Conservation (phyloP, 2,888 invertebrate species). For the Dorcus parallelipipedus region DNA sequence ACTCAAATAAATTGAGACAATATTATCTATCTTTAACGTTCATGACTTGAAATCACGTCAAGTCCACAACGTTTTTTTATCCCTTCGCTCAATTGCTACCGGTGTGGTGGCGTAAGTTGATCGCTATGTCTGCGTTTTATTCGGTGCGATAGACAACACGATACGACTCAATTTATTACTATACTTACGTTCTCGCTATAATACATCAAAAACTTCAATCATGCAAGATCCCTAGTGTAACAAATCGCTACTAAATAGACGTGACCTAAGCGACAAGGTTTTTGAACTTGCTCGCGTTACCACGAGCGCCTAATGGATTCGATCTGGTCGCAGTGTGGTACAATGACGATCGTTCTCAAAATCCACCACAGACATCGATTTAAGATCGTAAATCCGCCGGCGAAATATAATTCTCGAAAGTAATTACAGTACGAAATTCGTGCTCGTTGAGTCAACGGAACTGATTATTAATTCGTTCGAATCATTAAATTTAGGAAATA, state of each 20-base stretch:
- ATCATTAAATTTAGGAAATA: no score
- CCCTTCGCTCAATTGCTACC: no score
- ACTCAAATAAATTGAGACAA: no score
- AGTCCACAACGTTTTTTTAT: no score
- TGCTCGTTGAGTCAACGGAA: no score
- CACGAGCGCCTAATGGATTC: constrained; percentile 9
- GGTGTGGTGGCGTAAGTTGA: no score
- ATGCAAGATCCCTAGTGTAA: constrained; percentile 5
- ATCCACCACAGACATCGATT: constrained; percentile 4
- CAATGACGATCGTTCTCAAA: constrained; percentile 2
- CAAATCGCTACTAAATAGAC: constrained; percentile 17
- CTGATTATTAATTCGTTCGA: no score
- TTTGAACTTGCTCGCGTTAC: constrained; percentile 10
- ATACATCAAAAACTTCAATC: constrained; percentile 13
- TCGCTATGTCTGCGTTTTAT: neutral
- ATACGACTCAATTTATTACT: constrained; percentile 13
- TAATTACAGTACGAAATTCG: no score
- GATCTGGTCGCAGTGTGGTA: constrained; percentile 6
- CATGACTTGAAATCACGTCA: no score
- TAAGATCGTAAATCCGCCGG: neutral
- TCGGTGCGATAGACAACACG: neutral
- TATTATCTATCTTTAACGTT: no score
- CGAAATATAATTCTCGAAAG: no score
- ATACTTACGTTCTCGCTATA: constrained; percentile 4
- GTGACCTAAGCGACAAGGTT: constrained; percentile 16